Conservation (phyloP, 2,113 vertebrate genomes). For the Sebastes fasciatus region DNA sequence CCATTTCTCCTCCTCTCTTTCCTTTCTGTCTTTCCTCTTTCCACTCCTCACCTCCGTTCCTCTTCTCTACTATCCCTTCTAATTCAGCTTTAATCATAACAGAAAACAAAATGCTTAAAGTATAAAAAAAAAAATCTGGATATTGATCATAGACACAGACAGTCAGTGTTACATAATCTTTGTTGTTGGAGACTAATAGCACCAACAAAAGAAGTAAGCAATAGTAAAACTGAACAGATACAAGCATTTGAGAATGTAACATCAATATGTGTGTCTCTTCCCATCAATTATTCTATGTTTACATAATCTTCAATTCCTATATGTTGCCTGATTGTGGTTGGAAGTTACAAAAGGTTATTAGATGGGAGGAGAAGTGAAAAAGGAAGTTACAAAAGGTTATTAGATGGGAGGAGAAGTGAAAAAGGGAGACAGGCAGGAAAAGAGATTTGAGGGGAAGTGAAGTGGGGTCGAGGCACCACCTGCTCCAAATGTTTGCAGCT, state of each 20-base stretch:
- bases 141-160: neutral
- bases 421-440: slow-evolving; percentile 23
- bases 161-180: neutral
- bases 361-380: slow-evolving; percentile 37
- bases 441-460: slow-evolving; percentile 48
- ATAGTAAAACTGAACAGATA: neutral
- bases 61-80: neutral
- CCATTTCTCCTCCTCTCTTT: slow-evolving; percentile 42
- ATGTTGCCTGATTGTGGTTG: neutral
- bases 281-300: neutral
- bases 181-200: neutral
- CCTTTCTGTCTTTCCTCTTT: slow-evolving; percentile 37
- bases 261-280: neutral
- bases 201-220: neutral
- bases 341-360: slow-evolving; percentile 3
- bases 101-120: neutral
- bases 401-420: slow-evolving; percentile 35
- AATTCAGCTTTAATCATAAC: neutral
- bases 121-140: neutral
- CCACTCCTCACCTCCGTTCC: neutral
- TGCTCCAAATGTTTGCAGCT: slow-evolving; percentile 83
- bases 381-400: slow-evolving; percentile 2
- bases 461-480: slow-evolving; percentile 78
- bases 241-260: too few relatives aligned
- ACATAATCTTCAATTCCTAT: neutral